A percentile compares a stretch with the other conserved stretches of the same genome.
phyloP scores from a whole-genome alignment of 2,888 invertebrate genomes.

The Spialia ferax region DNA sequence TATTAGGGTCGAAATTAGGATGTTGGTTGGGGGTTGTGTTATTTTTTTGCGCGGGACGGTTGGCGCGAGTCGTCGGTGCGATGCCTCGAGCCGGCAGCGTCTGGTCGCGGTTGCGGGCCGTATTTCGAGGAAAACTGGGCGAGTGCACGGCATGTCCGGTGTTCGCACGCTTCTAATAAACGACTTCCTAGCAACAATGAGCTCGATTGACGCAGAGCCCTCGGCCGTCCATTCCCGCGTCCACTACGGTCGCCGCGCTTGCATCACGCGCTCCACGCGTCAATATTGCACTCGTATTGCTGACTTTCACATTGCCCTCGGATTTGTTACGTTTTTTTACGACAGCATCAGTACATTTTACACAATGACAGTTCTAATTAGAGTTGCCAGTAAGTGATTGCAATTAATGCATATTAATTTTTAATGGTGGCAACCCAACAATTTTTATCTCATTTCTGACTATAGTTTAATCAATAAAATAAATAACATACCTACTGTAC shows the following conservation, averaged over 20 bases:
- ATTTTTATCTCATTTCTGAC: too few species aligned
- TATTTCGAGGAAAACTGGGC: slow-evolving; percentile 80
- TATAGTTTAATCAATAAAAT: too few species aligned
- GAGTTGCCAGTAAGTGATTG: slow-evolving; percentile 56
- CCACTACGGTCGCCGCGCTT: slow-evolving; percentile 28
- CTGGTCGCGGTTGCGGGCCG: slow-evolving; percentile 57
- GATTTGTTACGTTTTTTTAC: slow-evolving; percentile 35
- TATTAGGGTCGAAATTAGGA: slow-evolving; percentile 74
- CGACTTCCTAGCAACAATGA: slow-evolving; percentile 35
- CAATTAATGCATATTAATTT: slow-evolving; percentile 39
- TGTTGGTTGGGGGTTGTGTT: slow-evolving; percentile 61
- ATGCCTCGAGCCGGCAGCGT: slow-evolving; percentile 65
- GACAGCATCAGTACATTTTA: slow-evolving; percentile 12
- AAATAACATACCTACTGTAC: too few species aligned
- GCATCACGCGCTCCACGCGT: slow-evolving; percentile 47
- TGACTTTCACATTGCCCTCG: slow-evolving; percentile 65
- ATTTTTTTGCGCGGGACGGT: slow-evolving; percentile 78
- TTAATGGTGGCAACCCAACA: slow-evolving; percentile 59
- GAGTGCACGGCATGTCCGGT: slow-evolving; percentile 59
- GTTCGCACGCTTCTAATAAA: slow-evolving; percentile 42
- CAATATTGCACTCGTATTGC: slow-evolving; percentile 58
- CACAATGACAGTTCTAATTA: slow-evolving; percentile 54
- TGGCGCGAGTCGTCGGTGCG: slow-evolving; percentile 75
- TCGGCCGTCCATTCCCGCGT: slow-evolving; percentile 23
- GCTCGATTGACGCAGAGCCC: slow-evolving; percentile 19